Evolutionary conservation across 2,797 vertebrate genomes (phyloP).

Genomic region (Naso thynnoides): DNA sequence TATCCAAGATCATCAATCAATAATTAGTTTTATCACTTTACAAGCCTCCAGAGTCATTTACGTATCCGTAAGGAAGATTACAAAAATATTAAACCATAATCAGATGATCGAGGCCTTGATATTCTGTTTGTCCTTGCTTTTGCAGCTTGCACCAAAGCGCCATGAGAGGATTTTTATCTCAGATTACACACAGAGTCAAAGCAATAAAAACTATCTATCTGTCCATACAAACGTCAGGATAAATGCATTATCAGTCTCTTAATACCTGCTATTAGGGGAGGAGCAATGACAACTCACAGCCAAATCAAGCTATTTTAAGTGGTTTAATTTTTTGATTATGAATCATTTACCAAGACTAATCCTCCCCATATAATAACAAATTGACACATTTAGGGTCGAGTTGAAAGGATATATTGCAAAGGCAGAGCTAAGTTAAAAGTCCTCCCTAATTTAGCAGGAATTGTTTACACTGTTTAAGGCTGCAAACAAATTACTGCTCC

Average conservation of each 20-base stretch:
- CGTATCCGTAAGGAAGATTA: conserved; percentile 53
- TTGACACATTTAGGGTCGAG: conserved; percentile 21
- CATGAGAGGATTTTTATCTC: conserved; percentile 22
- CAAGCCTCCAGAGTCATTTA: conserved; percentile 59
- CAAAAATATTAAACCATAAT: conserved; percentile 67
- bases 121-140: conserved; percentile 53
- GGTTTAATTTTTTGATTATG: conserved; percentile 49
- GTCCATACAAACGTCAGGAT: conserved; percentile 31
- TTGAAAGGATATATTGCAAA: conserved; percentile 49
- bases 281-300: conserved; percentile 46
- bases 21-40: conserved; percentile 68
- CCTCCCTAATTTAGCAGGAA: conserved; percentile 5
- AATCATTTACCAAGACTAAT: conserved; percentile 59
- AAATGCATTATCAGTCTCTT: conserved; percentile 56
- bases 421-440: conserved; percentile 35
- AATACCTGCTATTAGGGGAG: conserved; percentile 54
- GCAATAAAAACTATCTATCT: conserved; percentile 36
- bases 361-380: conserved; percentile 52
- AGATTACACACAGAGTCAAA: conserved; percentile 28
- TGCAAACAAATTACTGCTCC: conserved; percentile 11
- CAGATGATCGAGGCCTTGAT: conserved; percentile 51
- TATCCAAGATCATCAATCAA: conserved; percentile 60
- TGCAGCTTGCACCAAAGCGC: conserved; percentile 12
- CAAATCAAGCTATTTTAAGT: conserved; percentile 61
- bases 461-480: conserved; percentile 9